Evolutionary conservation across 2,888 invertebrate species (phyloP), one percentile per base, ranked within the genome.

Genomic region (Meandrusa payeni): DNA sequence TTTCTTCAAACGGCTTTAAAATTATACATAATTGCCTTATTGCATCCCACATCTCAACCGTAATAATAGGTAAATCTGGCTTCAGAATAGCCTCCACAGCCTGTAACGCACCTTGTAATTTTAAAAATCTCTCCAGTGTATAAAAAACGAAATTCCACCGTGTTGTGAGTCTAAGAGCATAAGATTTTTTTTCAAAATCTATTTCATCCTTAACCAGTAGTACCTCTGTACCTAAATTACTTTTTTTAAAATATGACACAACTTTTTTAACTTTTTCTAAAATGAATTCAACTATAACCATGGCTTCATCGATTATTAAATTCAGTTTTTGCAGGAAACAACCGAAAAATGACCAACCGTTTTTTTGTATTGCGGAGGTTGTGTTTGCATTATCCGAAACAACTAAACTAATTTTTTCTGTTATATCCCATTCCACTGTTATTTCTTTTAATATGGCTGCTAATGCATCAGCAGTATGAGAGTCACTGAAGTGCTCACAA

Each of bases 1-100:
- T 24, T 31, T 52, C 48, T 26, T 52, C 44, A 27, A 52, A 52
- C 2, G 50, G 52, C 26, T 50, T 43, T 12, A 50, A 34, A 12
- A 52, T 41, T 19, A 33, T 41, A 28, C 40, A 37, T 3, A 50
- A 23, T 23, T 52, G 52, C 22, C 24, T 46, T 9, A 50, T 40
- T 26, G 34, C 20, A 10, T 40, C 32, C 45, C 48, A 48, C 26
- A 44, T 37, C 28, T 46, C 45, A 12, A 15, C 17, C 2, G 45
- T 40, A 10, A 50, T 44, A 23, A 48, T 29, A n/a, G 50, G 46
- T 22, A 48, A 41, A 23, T 39, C 42, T 2, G 34, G 12, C 6
- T 19, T 26, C 10, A 45, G 33, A 23, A 26, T 43, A 4, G 37
- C 41, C 11, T 44, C 36, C 9, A 44, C 40, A 5, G 39, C 41